Conservation (phyloP, 2,888 invertebrate genomes). For the Lomographa bimaculata region DNA sequence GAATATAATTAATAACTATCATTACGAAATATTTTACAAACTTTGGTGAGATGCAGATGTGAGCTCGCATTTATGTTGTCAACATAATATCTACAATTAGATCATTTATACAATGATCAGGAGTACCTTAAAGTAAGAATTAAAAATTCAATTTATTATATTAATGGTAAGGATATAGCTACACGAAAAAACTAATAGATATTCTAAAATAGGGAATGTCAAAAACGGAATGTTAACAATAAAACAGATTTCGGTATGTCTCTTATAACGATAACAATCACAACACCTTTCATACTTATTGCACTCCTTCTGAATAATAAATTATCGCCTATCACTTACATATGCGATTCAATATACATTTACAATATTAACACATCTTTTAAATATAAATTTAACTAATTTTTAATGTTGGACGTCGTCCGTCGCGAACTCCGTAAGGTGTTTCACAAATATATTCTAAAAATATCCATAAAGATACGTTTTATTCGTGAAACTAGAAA, state of each 20-base stretch:
- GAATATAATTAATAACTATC: slow-evolving; percentile 70
- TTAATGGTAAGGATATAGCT: slow-evolving; percentile 35
- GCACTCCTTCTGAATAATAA: slow-evolving; percentile 81
- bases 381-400: slow-evolving; percentile 81
- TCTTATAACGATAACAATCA: slow-evolving; percentile 74
- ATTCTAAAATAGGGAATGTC: slow-evolving; percentile 35
- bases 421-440: slow-evolving; percentile 45
- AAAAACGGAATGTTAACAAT: slow-evolving; percentile 72
- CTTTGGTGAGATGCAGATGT: slow-evolving; percentile 81
- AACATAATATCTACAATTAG: slow-evolving; percentile 43
- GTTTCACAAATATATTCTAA: slow-evolving; percentile 51
- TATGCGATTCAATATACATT: slow-evolving; percentile 76
- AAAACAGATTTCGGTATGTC: slow-evolving; percentile 58
- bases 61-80: slow-evolving; percentile 59
- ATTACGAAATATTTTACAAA: slow-evolving; percentile 82
- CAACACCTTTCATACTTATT: slow-evolving; percentile 81
- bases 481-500: slow-evolving; percentile 53
- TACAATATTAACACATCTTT: slow-evolving; percentile 81
- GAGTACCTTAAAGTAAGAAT: slow-evolving; percentile 29
- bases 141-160: slow-evolving; percentile 26
- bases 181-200: slow-evolving; percentile 31
- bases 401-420: slow-evolving; percentile 64
- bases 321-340: slow-evolving; percentile 73
- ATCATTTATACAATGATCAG: slow-evolving; percentile 31
- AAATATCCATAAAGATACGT: slow-evolving; percentile 40